Evolutionary conservation across 2,113 vertebrate species (phyloP).

Genomic region (Salvator merianae): DNA sequence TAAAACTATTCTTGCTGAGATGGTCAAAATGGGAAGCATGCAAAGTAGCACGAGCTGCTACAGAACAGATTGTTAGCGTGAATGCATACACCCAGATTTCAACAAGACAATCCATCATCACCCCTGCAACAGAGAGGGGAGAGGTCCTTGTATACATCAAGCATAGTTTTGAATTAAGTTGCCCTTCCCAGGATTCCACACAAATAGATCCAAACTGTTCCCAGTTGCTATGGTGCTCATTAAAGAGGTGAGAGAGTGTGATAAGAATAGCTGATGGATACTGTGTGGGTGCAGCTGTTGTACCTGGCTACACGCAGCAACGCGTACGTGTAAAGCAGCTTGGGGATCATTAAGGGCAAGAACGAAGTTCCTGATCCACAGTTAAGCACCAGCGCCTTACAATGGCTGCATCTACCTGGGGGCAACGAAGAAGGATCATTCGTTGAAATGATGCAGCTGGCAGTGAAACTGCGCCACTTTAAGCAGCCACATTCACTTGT

Average conservation of each 20-base stretch:
- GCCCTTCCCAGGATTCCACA: slow-evolving; percentile 6
- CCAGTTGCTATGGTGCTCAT: not conserved
- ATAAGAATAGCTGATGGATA: not conserved
- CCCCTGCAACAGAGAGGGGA: not conserved
- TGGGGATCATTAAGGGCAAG: not conserved
- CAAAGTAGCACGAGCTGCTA: not conserved
- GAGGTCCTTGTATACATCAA: not conserved
- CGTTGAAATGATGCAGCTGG: too few species aligned
- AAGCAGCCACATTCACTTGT: too few species aligned
- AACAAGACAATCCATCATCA: not conserved
- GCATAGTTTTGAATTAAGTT: not conserved
- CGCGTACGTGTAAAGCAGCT: not conserved
- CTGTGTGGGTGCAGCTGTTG: not conserved
- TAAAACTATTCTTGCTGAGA: not conserved
- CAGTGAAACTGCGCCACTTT: too few species aligned
- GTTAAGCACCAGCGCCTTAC: not conserved
- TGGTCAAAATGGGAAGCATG: not conserved
- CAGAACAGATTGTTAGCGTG: not conserved
- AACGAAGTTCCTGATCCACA: not conserved
- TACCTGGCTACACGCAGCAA: not conserved
- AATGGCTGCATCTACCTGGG: not conserved
- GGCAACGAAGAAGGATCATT: too few species aligned
- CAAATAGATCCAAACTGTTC: slow-evolving; percentile 20
- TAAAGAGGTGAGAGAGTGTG: not conserved
- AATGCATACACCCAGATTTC: not conserved